A percentile compares a stretch with the other conserved stretches of the same genome.
Conservation (phyloP, 2,113 vertebrate species). For the Pseudopipra pipra region DNA sequence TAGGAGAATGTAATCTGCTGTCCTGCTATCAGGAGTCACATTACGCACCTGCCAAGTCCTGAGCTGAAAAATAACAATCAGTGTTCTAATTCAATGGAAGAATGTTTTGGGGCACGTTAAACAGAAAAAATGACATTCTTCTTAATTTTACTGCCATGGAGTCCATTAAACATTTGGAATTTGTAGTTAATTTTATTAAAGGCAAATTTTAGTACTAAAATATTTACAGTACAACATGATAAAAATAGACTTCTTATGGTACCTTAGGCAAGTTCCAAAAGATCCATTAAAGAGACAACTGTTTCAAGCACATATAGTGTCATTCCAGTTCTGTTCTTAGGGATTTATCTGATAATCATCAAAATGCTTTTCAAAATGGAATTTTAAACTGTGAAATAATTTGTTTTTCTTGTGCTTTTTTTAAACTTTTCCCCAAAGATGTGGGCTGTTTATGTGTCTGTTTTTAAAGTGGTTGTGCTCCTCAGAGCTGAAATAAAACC, state of each 20-base stretch:
- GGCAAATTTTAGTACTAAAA: slow-evolving; percentile 63
- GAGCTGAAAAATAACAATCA: slow-evolving; percentile 79
- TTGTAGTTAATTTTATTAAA: slow-evolving; percentile 64
- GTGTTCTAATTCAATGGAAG: slow-evolving; percentile 63
- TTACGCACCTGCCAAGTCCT: slow-evolving; percentile 86
- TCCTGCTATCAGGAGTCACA: slow-evolving; percentile 79
- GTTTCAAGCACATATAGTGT: slow-evolving; percentile 10
- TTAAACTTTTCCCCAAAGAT: not conserved
- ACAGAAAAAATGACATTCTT: slow-evolving; percentile 61
- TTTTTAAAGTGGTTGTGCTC: not conserved
- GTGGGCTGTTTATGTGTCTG: not conserved
- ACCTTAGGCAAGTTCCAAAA: slow-evolving; percentile 59
- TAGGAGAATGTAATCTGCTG: slow-evolving; percentile 80
- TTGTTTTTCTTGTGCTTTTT: slow-evolving; percentile 61
- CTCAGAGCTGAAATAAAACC: not conserved
- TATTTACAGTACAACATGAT: slow-evolving; percentile 62
- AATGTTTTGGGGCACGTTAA: slow-evolving; percentile 63
- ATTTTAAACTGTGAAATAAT: slow-evolving; percentile 64
- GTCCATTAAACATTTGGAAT: slow-evolving; percentile 65
- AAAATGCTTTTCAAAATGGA: slow-evolving; percentile 59
- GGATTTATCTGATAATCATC: slow-evolving; percentile 63
- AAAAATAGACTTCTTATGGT: slow-evolving; percentile 50
- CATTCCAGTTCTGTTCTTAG: slow-evolving; percentile 55
- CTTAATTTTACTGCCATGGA: slow-evolving; percentile 61
- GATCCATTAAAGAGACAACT: slow-evolving; percentile 37